phyloP scores from a whole-genome alignment of 1,140 invertebrate species.

The Bombyx mandarina region DNA sequence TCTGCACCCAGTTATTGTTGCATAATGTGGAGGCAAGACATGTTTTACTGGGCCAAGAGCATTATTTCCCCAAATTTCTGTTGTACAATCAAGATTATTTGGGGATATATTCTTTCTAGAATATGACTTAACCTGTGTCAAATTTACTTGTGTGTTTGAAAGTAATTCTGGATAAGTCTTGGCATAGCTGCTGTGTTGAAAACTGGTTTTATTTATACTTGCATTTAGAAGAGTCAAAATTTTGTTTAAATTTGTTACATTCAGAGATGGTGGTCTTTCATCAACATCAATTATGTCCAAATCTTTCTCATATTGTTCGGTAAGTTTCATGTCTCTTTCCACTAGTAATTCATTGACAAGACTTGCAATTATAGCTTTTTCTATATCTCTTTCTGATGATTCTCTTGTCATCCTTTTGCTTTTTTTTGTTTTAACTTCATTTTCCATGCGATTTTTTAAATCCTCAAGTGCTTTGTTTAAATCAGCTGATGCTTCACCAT shows the following conservation, averaged over 20 bases:
- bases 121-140: conserved; percentile 43
- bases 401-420: conserved; percentile 29
- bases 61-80: conserved; percentile 44
- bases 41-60: conserved; percentile 21
- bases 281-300: background rate
- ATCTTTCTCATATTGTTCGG: conserved; percentile 1
- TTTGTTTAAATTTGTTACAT: conserved; percentile 32
- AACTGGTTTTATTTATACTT: conserved; percentile 32
- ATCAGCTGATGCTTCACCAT: conserved; percentile 32
- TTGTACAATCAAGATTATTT: conserved; percentile 16
- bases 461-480: conserved; percentile 47
- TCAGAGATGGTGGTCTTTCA: background rate
- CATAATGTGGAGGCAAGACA: conserved; percentile 51
- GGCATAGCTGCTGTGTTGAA: conserved; percentile 21
- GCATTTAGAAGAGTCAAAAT: conserved; percentile 39
- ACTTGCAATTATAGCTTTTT: conserved; percentile 47
- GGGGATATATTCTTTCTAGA: conserved; percentile 32
- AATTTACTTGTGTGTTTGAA: conserved; percentile 15
- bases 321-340: conserved; percentile 17
- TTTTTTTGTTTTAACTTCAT: conserved; percentile 37
- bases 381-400: conserved; percentile 40
- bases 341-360: conserved; percentile 33
- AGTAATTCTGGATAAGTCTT: conserved; percentile 28
- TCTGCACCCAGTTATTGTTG: conserved; percentile 48
- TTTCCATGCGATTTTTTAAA: conserved; percentile 41